Conservation (phyloP, 1,140 invertebrate species). For the Sycophaga agraensis region DNA sequence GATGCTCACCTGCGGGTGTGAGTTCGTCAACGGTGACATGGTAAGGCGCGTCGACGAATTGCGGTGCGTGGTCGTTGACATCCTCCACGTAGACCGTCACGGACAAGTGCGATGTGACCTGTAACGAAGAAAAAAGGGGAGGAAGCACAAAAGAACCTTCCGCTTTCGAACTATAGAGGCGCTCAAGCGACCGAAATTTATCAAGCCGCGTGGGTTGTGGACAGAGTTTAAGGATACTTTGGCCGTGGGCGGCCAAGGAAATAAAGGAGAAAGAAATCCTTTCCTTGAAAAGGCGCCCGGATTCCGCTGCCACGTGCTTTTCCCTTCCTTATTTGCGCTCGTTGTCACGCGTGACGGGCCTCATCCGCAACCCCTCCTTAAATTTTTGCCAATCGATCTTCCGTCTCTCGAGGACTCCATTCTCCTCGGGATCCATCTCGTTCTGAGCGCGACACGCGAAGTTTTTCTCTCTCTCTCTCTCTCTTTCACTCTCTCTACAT, state of each 20-base stretch:
- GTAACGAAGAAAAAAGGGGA: constrained; percentile 11
- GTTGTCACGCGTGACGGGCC: background rate
- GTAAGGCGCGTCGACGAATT: constrained; percentile 76
- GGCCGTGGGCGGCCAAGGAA: background rate
- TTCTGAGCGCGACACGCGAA: background rate
- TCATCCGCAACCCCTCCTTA: too few species aligned
- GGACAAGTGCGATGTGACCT: constrained; percentile 77
- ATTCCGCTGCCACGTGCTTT: background rate
- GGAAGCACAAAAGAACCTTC: background rate
- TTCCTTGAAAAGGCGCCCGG: background rate
- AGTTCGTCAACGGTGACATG: constrained; percentile 76
- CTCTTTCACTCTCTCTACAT: background rate
- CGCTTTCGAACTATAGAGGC: background rate
- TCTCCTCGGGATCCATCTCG: too few species aligned
- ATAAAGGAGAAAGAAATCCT: background rate
- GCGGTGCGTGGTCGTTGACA: constrained; percentile 77
- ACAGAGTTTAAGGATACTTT: constrained; percentile 15
- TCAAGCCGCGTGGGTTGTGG: background rate
- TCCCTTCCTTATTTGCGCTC: background rate
- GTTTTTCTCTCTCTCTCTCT: background rate
- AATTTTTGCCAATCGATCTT: too few species aligned
- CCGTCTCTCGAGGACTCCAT: too few species aligned
- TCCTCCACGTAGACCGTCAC: constrained; percentile 85
- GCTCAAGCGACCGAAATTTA: background rate
- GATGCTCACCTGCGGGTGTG: constrained; percentile 72